Evolutionary conservation across 2,113 vertebrate species (phyloP).

Genomic region (Gallinago jamesoni): DNA sequence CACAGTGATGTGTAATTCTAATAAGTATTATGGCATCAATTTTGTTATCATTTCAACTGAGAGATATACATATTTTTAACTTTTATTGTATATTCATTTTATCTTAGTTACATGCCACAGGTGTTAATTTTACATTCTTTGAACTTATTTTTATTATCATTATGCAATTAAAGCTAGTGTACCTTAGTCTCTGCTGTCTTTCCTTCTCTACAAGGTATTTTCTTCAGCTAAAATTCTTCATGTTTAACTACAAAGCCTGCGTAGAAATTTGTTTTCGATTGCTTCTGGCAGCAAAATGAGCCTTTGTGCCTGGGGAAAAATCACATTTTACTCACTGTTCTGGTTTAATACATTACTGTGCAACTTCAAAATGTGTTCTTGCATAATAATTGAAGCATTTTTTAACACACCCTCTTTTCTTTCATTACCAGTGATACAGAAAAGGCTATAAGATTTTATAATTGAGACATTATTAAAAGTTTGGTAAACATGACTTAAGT

Average conservation of each 20-base stretch:
- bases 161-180: background rate
- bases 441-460: background rate
- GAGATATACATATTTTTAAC: background rate
- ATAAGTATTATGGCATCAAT: background rate
- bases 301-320: slow-evolving; percentile 45
- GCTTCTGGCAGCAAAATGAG: slow-evolving; percentile 63
- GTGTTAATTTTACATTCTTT: slow-evolving; percentile 53
- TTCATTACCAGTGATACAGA: background rate
- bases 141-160: slow-evolving; percentile 33
- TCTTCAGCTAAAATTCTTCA: slow-evolving; percentile 48
- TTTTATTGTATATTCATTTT: background rate
- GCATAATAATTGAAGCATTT: slow-evolving; percentile 48
- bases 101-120: background rate
- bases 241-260: slow-evolving; percentile 62
- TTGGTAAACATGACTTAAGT: background rate
- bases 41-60: background rate
- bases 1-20: background rate
- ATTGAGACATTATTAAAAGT: background rate
- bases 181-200: slow-evolving; percentile 12
- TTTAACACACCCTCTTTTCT: background rate
- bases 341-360: slow-evolving; percentile 49
- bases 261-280: slow-evolving; percentile 62
- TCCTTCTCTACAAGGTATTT: slow-evolving; percentile 17
- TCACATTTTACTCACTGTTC: slow-evolving; percentile 56
- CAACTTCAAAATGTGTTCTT: slow-evolving; percentile 51